Conservation (phyloP, 2,113 vertebrate genomes). For the Casuarius casuarius region DNA sequence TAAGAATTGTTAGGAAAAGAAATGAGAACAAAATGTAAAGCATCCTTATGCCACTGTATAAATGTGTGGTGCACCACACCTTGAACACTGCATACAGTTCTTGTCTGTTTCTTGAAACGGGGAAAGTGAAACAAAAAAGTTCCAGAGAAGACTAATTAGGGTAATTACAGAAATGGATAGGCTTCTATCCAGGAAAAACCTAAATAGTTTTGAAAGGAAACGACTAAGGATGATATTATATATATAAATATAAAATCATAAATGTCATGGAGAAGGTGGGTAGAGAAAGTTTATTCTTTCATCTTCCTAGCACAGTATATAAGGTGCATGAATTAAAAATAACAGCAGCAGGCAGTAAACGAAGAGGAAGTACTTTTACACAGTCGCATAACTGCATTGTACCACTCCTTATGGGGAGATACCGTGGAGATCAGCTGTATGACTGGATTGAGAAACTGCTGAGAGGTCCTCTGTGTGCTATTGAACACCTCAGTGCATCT, state of each 20-base stretch:
- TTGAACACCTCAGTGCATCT: background rate
- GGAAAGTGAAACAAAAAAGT: background rate
- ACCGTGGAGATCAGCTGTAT: background rate
- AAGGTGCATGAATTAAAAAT: background rate
- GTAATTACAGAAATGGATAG: background rate
- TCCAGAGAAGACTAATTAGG: background rate
- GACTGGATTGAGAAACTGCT: background rate
- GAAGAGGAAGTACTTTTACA: background rate
- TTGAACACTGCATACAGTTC: background rate
- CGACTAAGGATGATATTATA: background rate
- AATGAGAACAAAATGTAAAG: background rate
- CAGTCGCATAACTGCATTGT: background rate
- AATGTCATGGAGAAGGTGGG: background rate
- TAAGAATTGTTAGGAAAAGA: background rate
- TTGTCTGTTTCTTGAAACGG: background rate
- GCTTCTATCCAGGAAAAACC: background rate
- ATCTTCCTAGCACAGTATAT: background rate
- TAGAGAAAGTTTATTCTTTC: background rate
- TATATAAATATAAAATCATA: background rate
- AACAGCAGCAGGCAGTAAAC: background rate
- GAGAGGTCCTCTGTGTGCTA: background rate
- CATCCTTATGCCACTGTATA: background rate
- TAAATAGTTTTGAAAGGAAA: background rate
- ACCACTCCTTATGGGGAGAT: background rate
- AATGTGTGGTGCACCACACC: background rate